Evolutionary conservation across 2,113 vertebrate genomes (phyloP).

Genomic region (Canis aureus): DNA sequence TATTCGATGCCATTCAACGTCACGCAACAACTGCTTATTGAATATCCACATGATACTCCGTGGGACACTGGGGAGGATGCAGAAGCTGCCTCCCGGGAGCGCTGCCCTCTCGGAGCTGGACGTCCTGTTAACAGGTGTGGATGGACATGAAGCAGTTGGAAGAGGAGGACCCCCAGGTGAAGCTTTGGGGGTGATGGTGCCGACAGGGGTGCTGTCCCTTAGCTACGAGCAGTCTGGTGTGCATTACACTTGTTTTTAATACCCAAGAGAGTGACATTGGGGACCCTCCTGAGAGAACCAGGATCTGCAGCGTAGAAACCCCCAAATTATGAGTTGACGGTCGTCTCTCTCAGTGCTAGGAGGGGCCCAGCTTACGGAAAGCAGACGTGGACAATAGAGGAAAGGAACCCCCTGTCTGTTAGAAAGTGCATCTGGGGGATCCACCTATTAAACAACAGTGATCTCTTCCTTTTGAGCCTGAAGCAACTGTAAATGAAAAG

Average conservation of each 20-base stretch:
- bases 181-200: not conserved
- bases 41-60: not conserved
- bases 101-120: not conserved
- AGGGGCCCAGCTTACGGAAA: not conserved
- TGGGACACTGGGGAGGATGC: not conserved
- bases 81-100: not conserved
- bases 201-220: not conserved
- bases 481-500: conserved; percentile 34
- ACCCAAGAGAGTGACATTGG: not conserved
- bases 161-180: not conserved
- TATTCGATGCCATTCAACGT: not conserved
- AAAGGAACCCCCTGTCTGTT: not conserved
- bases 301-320: not conserved
- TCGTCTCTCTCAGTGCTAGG: not conserved
- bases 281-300: not conserved
- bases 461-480: not conserved
- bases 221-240: not conserved
- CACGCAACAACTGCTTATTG: not conserved
- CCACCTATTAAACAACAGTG: not conserved
- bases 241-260: not conserved
- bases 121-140: not conserved
- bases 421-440: conserved; percentile 16
- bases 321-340: not conserved
- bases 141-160: not conserved
- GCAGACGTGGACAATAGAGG: not conserved